Base-by-base conservation (phyloP, 2,888 invertebrate genomes). In the Pediacus dermestoides region DNA sequence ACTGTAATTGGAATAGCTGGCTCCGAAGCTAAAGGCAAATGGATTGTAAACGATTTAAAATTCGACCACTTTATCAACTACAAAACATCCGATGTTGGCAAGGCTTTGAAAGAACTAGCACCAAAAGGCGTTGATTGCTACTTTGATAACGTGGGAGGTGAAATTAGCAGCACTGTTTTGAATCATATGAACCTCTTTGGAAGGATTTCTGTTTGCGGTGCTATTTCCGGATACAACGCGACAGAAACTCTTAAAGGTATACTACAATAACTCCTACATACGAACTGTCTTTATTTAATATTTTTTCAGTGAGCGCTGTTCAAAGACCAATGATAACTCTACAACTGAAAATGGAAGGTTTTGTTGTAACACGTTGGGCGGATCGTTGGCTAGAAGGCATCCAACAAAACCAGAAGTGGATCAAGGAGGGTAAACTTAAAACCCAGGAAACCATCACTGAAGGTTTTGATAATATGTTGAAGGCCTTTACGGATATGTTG, bases 141-240 rank as follows among this genome's bases (percentile, higher is more conserved):
- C 57, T 87, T 85, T 58, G 87, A 87, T 61, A 87, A 86, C 63
- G 86, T 86, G 30, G 85, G 85, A 11, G 85, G 85, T 26, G 79
- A 81, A 59, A 76, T 84, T 36, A 80, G 81, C 40, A 74, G 75
- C n/a, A 72, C 67, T 7, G 77, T 85, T 16, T 71, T 84, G 39
- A 70, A 68, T 43, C 73, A 75, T 42, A 85, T 85, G 85, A 84
- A 79, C 46, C 60, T 61, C 32, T 74, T 70, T 54, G 85, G 85
- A 4, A 72, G 85, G 45, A 72, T 85, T 10, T 74, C 82, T 7
- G 76, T 82, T 6, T 85, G 84, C 62, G 85, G 85, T 10, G 75
- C 80, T 1, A 82, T 85, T 53, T 80, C 83, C 14, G 71, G 74
- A 0, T 85, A 85, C 57, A 83, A 84, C 53, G 74, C 74, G 12